Percentiles rank a stretch among this genome's conserved stretches.
Conservation (phyloP, 2,888 invertebrate genomes). For the Pseudococcus jackbeardsleyi region DNA sequence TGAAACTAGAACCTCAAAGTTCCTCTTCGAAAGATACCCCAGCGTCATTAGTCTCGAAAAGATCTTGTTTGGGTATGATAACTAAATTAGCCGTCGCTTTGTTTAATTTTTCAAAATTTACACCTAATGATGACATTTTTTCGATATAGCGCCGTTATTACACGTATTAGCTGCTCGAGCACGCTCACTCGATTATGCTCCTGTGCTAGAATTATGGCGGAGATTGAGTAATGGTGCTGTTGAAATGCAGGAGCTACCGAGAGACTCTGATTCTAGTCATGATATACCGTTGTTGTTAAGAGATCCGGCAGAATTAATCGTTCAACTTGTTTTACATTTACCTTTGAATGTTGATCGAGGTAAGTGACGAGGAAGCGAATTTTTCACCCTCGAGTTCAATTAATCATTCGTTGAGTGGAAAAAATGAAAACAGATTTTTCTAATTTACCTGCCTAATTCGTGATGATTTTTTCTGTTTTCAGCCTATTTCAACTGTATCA, state of each 20-base stretch:
- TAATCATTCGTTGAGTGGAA: too few relatives aligned
- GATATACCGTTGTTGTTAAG: conserved; percentile 81
- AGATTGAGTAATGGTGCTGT: background rate
- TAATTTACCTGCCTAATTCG: background rate
- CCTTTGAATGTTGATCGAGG: conserved; percentile 85
- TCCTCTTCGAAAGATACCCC: background rate
- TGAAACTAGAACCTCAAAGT: background rate
- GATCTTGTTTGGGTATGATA: conserved; percentile 20
- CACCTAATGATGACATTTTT: background rate
- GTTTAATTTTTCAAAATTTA: background rate
- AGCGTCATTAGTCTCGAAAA: conserved; percentile 5
- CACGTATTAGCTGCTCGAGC: conserved; percentile 90
- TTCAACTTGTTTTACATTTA: conserved; percentile 88
- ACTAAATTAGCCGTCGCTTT: background rate
- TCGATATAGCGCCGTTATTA: conserved; percentile 82
- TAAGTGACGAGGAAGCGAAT: conserved; percentile 70
- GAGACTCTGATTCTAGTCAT: background rate
- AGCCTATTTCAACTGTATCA: conserved; percentile 91
- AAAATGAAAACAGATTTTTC: too few relatives aligned
- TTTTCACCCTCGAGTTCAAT: conserved; percentile 66
- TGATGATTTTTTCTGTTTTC: conserved; percentile 69
- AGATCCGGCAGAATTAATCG: conserved; percentile 87
- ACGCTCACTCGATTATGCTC: conserved; percentile 70
- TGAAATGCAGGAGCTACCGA: background rate
- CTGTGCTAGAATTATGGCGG: background rate